A percentile compares a stretch with the other conserved stretches of the same genome.
Evolutionary conservation across 2,113 vertebrate genomes (phyloP).

Genomic region (Pangasianodon hypophthalmus): DNA sequence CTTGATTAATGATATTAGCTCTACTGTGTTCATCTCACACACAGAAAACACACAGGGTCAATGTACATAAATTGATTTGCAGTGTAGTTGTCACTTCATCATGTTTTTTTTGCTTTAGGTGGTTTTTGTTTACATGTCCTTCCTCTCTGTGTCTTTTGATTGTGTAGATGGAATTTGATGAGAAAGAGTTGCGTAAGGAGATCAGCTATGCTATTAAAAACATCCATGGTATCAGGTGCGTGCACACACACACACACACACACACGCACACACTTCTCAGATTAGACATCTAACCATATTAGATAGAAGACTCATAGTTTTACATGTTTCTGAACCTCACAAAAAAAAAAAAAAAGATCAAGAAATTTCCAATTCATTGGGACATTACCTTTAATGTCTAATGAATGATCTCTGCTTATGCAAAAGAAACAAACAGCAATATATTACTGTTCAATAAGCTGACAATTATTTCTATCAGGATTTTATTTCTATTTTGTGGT

Average conservation of each 20-base stretch:
- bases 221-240: constrained; percentile 54
- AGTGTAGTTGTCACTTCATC: not conserved
- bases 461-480: not conserved
- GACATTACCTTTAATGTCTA: not conserved
- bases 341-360: not conserved
- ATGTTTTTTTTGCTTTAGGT: not conserved
- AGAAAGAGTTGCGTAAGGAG: constrained; percentile 58
- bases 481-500: no score
- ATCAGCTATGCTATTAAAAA: constrained; percentile 59
- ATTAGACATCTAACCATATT: not conserved
- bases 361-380: not conserved
- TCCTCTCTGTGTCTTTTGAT: not conserved
- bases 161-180: constrained; percentile 86
- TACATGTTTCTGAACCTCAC: not conserved
- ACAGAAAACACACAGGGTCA: not conserved
- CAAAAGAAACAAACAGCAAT: not conserved
- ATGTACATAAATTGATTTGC: not conserved
- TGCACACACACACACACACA: not conserved
- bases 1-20: not conserved
- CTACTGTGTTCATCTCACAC: not conserved
- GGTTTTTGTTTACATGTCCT: not conserved
- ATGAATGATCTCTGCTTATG: not conserved
- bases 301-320: not conserved
- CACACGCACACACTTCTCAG: not conserved
- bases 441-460: not conserved